These are phyloP conservation scores for Aplodontia rufa DNA, from an alignment of 2,113 vertebrate species.

Conservation along the genomic window DNA sequence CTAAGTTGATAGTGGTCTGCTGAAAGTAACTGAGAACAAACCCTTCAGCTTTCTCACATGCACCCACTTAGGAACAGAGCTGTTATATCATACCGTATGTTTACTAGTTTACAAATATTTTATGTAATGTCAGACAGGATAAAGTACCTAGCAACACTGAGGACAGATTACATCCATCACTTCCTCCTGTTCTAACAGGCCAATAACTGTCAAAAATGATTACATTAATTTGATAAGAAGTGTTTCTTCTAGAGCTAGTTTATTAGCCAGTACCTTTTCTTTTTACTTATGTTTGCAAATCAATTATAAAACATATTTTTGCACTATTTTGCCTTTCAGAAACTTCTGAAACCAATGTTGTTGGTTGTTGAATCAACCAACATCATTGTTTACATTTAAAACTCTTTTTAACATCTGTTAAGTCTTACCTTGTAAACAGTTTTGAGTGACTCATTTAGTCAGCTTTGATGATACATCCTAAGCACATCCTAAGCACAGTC, in stretches of 20 bases:
- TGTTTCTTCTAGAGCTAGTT: conserved; percentile 47
- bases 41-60: background rate
- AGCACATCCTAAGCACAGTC: background rate
- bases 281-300: conserved; percentile 49
- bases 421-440: conserved; percentile 42
- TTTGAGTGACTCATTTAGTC: conserved; percentile 57
- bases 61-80: background rate
- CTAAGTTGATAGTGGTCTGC: background rate
- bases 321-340: conserved; percentile 10
- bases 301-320: conserved; percentile 41
- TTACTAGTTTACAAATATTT: conserved; percentile 41
- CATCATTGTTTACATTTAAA: conserved; percentile 51
- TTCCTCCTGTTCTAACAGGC: conserved; percentile 14
- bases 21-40: conserved; percentile 25
- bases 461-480: conserved; percentile 15
- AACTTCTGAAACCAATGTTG: conserved; percentile 38
- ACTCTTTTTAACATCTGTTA: conserved; percentile 45
- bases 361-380: background rate
- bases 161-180: conserved; percentile 17
- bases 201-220: conserved; percentile 35
- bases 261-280: conserved; percentile 47
- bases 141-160: background rate
- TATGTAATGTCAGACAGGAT: conserved; percentile 33
- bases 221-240: conserved; percentile 48
- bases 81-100: background rate